Percentiles rank a stretch among this genome's conserved stretches.
These are phyloP conservation scores for Micromys minutus DNA, from an alignment of 2,113 vertebrate species.

Conservation along the genomic window DNA sequence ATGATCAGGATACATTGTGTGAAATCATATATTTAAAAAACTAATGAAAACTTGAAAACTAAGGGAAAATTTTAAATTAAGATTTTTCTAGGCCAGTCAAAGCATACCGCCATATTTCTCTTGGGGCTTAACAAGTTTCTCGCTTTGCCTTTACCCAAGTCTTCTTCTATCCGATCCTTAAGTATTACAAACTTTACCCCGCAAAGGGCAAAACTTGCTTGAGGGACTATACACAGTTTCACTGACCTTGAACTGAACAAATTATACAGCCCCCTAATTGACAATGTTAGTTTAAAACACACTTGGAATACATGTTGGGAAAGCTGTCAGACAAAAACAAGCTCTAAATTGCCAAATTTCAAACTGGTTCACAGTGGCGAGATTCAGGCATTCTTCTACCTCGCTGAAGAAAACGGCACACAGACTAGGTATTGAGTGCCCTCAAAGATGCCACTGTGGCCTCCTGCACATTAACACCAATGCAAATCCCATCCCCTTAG, in stretches of 20 bases:
- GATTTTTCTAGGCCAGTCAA: not conserved
- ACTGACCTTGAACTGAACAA: constrained; percentile 26
- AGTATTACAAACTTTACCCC: not conserved
- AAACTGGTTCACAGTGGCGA: constrained; percentile 10
- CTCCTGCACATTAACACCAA: not conserved
- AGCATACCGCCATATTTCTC: not conserved
- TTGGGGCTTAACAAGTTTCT: not conserved
- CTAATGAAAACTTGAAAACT: not conserved
- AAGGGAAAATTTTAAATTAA: not conserved
- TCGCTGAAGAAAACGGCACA: constrained; percentile 48
- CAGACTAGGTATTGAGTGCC: not conserved
- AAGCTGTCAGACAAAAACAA: constrained; percentile 14
- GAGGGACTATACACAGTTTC: not conserved
- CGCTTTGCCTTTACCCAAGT: not conserved
- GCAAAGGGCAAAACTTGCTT: not conserved
- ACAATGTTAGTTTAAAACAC: not conserved
- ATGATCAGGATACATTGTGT: too few relatives aligned
- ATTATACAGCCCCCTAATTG: not conserved
- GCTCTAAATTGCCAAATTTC: constrained; percentile 36
- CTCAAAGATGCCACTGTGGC: not conserved
- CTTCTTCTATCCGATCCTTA: not conserved
- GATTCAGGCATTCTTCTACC: not conserved
- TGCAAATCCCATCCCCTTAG: not conserved
- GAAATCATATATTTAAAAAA: not conserved
- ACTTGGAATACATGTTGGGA: constrained; percentile 15